A percentile compares a stretch with the other conserved stretches of the same genome.
phyloP scores from a whole-genome alignment of 2,888 invertebrate species.

The Diplolepis rosae region DNA sequence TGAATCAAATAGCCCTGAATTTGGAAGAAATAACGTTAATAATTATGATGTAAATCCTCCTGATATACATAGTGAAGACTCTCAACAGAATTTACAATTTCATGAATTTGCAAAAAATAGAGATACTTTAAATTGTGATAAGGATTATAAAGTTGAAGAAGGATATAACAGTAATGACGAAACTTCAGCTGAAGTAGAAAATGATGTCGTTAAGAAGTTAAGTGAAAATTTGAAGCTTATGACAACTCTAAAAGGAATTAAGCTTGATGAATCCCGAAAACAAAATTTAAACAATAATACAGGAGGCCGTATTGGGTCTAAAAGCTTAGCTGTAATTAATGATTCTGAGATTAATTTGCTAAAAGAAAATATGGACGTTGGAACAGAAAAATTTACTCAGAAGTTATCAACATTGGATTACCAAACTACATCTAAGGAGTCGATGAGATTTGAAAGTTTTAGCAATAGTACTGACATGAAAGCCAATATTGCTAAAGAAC shows the following conservation, averaged over 20 bases:
- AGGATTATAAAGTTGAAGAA: neutral
- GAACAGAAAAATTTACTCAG: neutral
- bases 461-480: constrained; percentile 8
- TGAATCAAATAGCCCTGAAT: neutral
- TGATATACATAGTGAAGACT: no score
- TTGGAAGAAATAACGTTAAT: neutral
- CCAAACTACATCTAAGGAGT: constrained; percentile 31
- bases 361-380: neutral
- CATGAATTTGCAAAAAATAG: neutral
- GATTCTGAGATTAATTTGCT: neutral
- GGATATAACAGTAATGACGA: neutral
- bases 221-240: neutral
- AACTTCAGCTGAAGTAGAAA: neutral
- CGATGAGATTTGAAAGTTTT: constrained; percentile 28
- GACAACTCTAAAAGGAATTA: neutral
- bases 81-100: neutral
- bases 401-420: constrained; percentile 5
- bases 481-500: no score
- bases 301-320: neutral
- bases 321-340: neutral
- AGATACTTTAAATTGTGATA: no score
- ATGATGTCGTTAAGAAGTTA: neutral
- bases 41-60: neutral
- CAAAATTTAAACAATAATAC: neutral
- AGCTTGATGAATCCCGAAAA: neutral